Conservation (phyloP, 2,888 invertebrate species). For the Calameuta idolon region DNA sequence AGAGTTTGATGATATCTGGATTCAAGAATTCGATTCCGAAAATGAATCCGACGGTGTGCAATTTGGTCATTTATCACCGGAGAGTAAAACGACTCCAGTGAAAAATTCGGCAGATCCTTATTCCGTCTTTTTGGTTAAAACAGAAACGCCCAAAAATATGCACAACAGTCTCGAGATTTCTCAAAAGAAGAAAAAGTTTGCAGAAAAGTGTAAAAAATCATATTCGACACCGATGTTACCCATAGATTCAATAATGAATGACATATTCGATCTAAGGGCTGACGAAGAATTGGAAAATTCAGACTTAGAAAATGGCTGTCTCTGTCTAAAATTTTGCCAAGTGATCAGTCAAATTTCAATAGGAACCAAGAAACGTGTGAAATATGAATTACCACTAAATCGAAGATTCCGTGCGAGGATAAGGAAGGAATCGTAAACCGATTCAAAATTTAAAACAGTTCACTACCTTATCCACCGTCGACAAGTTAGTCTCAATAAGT, state of each 20-base stretch:
- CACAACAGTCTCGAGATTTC: background rate
- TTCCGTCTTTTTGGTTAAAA: constrained; percentile 40
- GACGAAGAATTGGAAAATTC: constrained; percentile 18
- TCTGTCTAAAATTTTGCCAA: constrained; percentile 46
- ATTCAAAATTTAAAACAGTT: background rate
- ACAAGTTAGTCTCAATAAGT: background rate
- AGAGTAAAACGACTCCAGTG: constrained; percentile 1
- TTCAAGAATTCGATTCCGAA: constrained; percentile 24
- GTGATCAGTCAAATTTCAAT: constrained; percentile 30
- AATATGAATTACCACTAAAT: background rate
- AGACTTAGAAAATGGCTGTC: constrained; percentile 34
- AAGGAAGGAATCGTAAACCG: constrained; percentile 1
- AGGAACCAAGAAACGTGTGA: background rate
- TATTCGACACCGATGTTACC: background rate
- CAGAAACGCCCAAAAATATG: constrained; percentile 7
- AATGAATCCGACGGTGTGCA: background rate
- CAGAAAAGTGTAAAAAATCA: background rate
- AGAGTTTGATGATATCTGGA: constrained; percentile 35
- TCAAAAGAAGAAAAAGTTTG: background rate
- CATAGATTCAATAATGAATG: background rate
- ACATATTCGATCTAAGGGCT: background rate
- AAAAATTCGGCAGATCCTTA: constrained; percentile 32
- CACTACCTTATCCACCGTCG: background rate
- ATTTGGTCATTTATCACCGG: background rate
- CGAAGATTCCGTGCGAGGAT: background rate